Evolutionary conservation across 35 echinoderm and acorn worm species (phyloP).

Genomic region (Apostichopus japonicus): DNA sequence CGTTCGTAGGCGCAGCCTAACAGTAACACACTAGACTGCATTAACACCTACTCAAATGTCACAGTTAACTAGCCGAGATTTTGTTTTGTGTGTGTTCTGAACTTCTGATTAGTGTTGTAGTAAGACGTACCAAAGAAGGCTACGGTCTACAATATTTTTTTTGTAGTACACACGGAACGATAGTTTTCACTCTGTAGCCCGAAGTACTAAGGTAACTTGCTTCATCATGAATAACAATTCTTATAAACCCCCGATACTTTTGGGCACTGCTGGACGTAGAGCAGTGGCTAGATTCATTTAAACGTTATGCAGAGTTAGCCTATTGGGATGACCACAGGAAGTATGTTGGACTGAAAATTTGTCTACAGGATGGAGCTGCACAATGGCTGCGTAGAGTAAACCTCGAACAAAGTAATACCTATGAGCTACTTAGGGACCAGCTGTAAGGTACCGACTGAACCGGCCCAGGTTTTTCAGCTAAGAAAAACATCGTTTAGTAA

Average conservation of each 20-base stretch:
- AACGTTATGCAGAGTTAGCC: conserved; percentile 28
- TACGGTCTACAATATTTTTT: no score
- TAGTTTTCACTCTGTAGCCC: no score
- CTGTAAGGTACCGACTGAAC: conserved; percentile 1
- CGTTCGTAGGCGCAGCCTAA: no score
- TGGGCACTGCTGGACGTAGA: conserved; percentile 27
- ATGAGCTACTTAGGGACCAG: conserved; percentile 9
- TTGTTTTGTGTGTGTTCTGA: no score
- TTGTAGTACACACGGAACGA: no score
- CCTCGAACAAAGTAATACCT: conserved; percentile 1
- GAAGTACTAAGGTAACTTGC: no score
- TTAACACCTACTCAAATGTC: no score
- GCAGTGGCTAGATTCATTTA: conserved; percentile 3
- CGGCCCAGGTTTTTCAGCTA: conserved; percentile 34
- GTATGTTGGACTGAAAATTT: conserved; percentile 28
- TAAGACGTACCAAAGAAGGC: no score
- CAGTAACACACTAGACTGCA: no score
- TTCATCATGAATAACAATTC: conserved; percentile 21
- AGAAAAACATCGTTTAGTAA: conserved; percentile 8
- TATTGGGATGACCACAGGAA: conserved; percentile 35
- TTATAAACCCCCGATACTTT: conserved; percentile 8
- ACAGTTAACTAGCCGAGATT: no score
- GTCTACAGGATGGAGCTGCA: conserved; percentile 1
- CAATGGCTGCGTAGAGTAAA: neutral
- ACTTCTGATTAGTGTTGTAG: no score